phyloP scores from a whole-genome alignment of 2,797 vertebrate genomes.

The Halcyon smyrnensis region DNA sequence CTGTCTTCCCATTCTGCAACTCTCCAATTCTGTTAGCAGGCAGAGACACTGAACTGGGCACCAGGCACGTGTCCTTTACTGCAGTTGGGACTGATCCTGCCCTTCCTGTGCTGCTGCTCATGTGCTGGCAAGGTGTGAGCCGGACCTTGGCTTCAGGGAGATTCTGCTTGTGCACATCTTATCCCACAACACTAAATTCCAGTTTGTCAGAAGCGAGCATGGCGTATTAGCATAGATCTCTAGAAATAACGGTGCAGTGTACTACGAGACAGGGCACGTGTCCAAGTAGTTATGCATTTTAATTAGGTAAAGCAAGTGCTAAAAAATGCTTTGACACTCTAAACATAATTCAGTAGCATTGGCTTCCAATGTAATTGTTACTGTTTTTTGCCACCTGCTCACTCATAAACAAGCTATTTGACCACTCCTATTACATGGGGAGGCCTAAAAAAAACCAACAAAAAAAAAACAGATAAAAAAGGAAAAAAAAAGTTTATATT shows the following conservation, averaged over 20 bases:
- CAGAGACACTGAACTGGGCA: background rate
- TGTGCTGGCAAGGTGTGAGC: background rate
- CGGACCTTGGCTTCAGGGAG: background rate
- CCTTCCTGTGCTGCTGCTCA: fast-evolving
- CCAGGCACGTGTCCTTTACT: background rate
- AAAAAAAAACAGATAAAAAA: too few relatives aligned
- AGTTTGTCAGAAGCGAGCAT: background rate
- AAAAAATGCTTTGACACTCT: background rate
- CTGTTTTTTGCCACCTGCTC: background rate
- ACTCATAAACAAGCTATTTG: background rate
- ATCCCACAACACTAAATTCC: background rate
- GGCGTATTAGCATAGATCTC: background rate
- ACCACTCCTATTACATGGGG: background rate
- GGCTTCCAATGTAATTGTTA: background rate
- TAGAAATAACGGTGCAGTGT: background rate
- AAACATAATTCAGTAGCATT: background rate
- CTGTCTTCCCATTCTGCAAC: background rate
- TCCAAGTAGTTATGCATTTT: background rate
- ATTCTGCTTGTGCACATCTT: background rate
- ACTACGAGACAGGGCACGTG: background rate
- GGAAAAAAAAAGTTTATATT: background rate
- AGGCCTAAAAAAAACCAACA: background rate
- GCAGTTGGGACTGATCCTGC: background rate
- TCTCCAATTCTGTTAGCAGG: background rate
- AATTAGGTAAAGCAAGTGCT: background rate